These are phyloP conservation scores for Disparrhopalites patrizii DNA, from an alignment of 2,888 invertebrate species.

Conservation along the genomic window DNA sequence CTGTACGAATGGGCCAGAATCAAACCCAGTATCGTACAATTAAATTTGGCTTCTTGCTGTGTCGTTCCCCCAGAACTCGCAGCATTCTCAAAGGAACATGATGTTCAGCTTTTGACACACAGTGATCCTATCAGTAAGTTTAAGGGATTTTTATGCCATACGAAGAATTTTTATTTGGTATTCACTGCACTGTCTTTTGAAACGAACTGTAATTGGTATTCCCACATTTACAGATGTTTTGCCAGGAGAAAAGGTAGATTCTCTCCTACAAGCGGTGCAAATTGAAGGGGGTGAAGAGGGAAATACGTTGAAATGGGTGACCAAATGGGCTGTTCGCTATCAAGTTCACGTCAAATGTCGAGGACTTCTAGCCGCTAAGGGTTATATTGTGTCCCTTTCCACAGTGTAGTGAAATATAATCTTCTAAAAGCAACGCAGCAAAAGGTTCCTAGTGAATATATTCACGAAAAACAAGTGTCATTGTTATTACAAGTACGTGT, in stretches of 20 bases:
- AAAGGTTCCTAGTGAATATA: too few relatives aligned
- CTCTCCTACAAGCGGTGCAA: conserved; percentile 36
- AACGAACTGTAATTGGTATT: neutral
- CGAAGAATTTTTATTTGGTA: too few relatives aligned
- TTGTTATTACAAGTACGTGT: too few relatives aligned
- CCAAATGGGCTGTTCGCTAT: conserved; percentile 79
- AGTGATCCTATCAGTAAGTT: conserved; percentile 81
- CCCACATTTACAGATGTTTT: conserved; percentile 41
- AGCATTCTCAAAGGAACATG: conserved; percentile 82
- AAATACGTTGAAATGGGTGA: conserved; percentile 55
- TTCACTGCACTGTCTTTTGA: neutral
- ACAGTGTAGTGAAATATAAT: neutral
- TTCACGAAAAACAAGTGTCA: too few relatives aligned
- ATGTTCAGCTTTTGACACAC: conserved; percentile 90
- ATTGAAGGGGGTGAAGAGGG: conserved; percentile 56
- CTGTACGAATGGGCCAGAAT: conserved; percentile 72
- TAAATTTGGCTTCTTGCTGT: conserved; percentile 87
- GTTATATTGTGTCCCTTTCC: conserved; percentile 61
- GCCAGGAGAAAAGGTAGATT: conserved; percentile 42
- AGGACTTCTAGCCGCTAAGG: conserved; percentile 85
- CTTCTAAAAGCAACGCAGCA: neutral
- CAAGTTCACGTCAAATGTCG: conserved; percentile 86
- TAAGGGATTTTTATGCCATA: too few relatives aligned
- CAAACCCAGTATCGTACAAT: conserved; percentile 84
- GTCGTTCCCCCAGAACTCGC: conserved; percentile 87